A percentile compares a stretch with the other conserved stretches of the same genome.
Evolutionary conservation across 2,113 vertebrate genomes (phyloP).

Genomic region (Anoura caudifer): DNA sequence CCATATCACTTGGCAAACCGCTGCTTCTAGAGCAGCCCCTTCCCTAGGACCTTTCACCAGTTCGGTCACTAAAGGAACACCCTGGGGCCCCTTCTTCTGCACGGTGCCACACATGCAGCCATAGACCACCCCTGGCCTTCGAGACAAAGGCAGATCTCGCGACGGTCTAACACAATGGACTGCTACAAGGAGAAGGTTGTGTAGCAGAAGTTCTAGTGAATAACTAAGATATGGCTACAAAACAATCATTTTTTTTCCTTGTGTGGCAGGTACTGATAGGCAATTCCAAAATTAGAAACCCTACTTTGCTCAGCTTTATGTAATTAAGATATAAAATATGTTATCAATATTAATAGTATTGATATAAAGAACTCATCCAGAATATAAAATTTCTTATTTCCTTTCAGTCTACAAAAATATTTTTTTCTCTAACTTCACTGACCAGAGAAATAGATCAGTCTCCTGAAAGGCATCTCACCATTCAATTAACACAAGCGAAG

Average conservation of each 20-base stretch:
- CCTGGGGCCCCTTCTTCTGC: background rate
- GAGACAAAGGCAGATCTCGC: background rate
- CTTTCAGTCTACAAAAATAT: background rate
- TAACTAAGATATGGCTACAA: background rate
- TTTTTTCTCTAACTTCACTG: background rate
- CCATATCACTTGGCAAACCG: background rate
- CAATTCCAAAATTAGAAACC: background rate
- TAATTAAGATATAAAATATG: background rate
- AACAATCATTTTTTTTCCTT: background rate
- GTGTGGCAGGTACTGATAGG: background rate
- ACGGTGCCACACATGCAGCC: background rate
- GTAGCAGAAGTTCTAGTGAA: background rate
- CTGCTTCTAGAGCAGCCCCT: background rate
- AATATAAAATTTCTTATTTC: background rate
- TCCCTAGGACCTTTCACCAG: background rate
- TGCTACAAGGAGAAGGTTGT: background rate
- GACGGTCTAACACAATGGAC: background rate
- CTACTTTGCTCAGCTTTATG: constrained; percentile 7
- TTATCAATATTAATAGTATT: background rate
- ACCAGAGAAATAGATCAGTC: background rate
- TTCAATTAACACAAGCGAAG: background rate
- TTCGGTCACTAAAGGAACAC: background rate
- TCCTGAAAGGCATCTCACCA: background rate
- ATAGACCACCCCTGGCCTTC: background rate
- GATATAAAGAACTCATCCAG: background rate